Evolutionary conservation across 37 sponge, comb jelly and placozoan genomes (phyloP).

Genomic region (Chondrilla cf. caribensis): DNA sequence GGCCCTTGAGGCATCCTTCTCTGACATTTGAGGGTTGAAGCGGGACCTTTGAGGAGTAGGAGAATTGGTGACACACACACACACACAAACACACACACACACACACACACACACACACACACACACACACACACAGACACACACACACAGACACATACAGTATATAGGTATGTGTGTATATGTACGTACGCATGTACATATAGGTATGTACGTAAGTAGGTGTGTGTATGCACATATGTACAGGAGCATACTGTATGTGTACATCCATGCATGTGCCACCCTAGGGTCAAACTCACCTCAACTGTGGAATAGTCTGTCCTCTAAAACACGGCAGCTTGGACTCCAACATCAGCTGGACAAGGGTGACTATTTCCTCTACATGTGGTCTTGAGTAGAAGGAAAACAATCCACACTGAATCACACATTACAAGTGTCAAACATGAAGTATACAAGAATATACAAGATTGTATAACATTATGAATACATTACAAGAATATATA

Average conservation of each 20-base stretch:
- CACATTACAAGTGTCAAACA: background rate
- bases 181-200: no score
- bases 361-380: conserved; percentile 82
- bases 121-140: no score
- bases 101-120: no score
- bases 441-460: conserved; percentile 13
- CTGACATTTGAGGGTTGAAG: conserved; percentile 55
- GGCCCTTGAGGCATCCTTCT: conserved; percentile 70
- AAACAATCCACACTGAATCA: background rate
- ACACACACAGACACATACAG: no score
- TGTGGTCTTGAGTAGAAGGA: conserved; percentile 53
- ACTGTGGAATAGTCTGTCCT: conserved; percentile 79
- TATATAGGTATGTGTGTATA: no score
- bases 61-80: no score
- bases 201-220: no score
- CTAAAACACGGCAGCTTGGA: conserved; percentile 96
- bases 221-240: no score
- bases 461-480: no score
- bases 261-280: background rate
- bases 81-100: no score
- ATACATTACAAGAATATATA: no score
- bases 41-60: conserved; percentile 46
- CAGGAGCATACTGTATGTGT: background rate
- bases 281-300: conserved; percentile 42
- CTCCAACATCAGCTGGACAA: conserved; percentile 95